A percentile compares a stretch with the other conserved stretches of the same genome.
Conservation (phyloP, 2,797 vertebrate species). For the Sternarchorhynchus goeldii region DNA sequence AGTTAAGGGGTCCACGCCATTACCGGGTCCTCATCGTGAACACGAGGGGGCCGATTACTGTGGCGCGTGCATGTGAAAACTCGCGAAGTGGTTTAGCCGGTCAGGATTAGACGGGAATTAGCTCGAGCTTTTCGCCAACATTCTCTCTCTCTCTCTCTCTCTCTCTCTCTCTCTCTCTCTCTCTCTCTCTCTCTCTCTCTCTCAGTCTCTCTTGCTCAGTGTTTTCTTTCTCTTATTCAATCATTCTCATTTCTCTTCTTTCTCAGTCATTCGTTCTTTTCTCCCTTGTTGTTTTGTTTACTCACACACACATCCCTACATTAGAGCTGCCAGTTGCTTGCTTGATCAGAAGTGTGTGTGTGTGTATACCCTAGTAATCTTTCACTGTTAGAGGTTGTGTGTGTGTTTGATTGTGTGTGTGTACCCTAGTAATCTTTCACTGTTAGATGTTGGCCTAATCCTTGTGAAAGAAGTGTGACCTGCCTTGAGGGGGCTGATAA, state of each 20-base stretch:
- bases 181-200: neutral
- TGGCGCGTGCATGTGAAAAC: neutral
- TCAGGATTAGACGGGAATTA: conserved; percentile 55
- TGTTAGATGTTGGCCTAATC: conserved; percentile 58
- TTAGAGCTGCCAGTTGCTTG: conserved; percentile 8
- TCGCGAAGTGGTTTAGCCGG: conserved; percentile 36
- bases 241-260: neutral
- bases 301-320: neutral
- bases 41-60: neutral
- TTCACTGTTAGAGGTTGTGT: neutral
- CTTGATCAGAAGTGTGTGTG: conserved; percentile 37
- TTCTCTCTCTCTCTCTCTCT: conserved; percentile 16
- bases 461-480: conserved; percentile 29
- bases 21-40: too few species aligned
- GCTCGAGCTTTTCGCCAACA: conserved; percentile 26
- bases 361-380: neutral
- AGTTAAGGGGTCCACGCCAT: neutral
- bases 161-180: conserved; percentile 11
- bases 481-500: neutral
- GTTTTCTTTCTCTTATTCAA: too few species aligned
- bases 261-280: conserved; percentile 2
- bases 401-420: conserved; percentile 22
- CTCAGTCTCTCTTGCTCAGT: neutral
- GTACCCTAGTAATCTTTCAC: conserved; percentile 16
- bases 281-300: neutral